Evolutionary conservation across 2,888 invertebrate genomes (phyloP), one percentile per base, ranked within the genome.

Genomic region (Patella ulyssiponensis): DNA sequence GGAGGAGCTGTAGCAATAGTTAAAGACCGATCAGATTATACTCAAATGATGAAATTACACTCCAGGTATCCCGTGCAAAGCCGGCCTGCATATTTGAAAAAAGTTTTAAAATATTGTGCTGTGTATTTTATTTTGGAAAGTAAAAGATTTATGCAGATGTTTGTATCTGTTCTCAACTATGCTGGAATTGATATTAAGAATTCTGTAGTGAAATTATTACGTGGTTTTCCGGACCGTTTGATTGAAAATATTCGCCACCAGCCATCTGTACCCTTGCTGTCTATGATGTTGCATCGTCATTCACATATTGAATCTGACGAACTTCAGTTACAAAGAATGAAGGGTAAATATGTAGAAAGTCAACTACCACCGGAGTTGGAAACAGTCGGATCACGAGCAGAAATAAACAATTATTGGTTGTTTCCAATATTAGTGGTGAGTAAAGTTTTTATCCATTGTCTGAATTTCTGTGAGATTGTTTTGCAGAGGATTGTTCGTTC

Each of bases 371-470:
- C 83, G 4, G 82, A 82, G 15, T 86, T 90, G 51, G 86, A 85
- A 7, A 77, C 86, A n/a, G 89, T 91, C 23, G 91, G 91, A 4
- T 78, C 76, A 69, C 84, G 86, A 20, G 88, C 89, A 1, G 72
- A 80, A n/a, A 79, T 87, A 44, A 90, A 89, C 75, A 91, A 91
- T 81, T 90, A 89, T 80, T 92, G 92, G 92, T 87, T 92, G 54
- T 92, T 90, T 82, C 92, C 92, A 11, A 86, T 92, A 70, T 58
- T 91, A 23, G 90, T 91, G 85, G 91, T 91, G 84, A 86, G 90
- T 86, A 44, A 44, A 44, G 44, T 44, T 44, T 44, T 44, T 44
- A 44, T 44, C 7, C 0, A 44, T 44, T 7, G 7, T 44, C 9
- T 44, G 44, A 44, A 44, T 44, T 44, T 44, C 9, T 9, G 4